Conservation (phyloP, 2,113 vertebrate genomes). For the Chionomys nivalis region DNA sequence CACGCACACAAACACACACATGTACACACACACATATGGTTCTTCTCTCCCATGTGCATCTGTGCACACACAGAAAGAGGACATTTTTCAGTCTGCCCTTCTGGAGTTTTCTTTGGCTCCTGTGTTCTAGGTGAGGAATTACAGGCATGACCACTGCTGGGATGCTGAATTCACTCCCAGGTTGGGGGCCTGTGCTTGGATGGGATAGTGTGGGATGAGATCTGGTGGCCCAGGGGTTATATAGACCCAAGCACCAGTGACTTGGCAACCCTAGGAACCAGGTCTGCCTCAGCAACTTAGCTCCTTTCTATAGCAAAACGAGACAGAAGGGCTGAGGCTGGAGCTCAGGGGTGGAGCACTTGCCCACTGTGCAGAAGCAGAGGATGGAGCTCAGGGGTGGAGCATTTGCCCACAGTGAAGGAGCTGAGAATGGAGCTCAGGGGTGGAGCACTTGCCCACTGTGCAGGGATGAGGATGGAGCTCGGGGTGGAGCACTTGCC, state of each 20-base stretch:
- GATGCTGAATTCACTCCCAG: accelerated
- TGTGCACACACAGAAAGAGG: neutral
- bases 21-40: neutral
- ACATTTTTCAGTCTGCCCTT: neutral
- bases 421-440: too few species aligned
- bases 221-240: neutral
- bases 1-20: neutral
- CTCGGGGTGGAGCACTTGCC: too few species aligned
- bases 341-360: too few species aligned
- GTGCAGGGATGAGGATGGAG: too few species aligned
- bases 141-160: neutral
- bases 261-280: neutral
- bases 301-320: neutral
- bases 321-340: too few species aligned
- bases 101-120: neutral
- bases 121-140: neutral
- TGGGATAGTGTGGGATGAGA: neutral
- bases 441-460: too few species aligned
- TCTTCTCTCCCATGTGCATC: neutral
- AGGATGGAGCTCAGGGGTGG: too few species aligned
- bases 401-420: too few species aligned
- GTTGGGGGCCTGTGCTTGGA: neutral
- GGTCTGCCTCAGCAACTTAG: neutral
- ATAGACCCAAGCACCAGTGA: neutral
- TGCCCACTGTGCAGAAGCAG: too few species aligned